Percentiles rank a stretch among this genome's conserved stretches.
phyloP scores from a whole-genome alignment of 2,888 invertebrate species.

The Macrophya annulata region DNA sequence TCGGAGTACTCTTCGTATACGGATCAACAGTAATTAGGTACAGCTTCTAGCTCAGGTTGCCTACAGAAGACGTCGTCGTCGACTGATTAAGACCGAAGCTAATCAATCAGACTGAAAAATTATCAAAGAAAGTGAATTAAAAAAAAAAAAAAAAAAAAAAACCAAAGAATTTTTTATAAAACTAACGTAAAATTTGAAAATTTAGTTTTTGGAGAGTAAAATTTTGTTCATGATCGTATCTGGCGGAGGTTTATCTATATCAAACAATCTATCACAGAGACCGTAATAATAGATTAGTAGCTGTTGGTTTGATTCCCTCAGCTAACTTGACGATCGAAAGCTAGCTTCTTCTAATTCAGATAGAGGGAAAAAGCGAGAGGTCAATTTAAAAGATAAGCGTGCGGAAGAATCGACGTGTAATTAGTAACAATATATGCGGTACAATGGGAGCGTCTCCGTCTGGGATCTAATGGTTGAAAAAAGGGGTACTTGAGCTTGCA shows the following conservation, averaged over 20 bases:
- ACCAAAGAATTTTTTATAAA: not conserved
- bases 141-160: not conserved
- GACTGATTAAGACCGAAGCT: slow-evolving; percentile 5
- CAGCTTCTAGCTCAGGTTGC: not conserved
- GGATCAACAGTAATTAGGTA: slow-evolving; percentile 31
- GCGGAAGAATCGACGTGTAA: slow-evolving; percentile 68
- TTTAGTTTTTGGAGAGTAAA: too few species aligned
- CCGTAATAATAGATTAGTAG: too few species aligned
- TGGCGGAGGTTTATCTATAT: too few species aligned
- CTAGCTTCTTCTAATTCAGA: too few species aligned
- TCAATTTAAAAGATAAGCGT: not conserved
- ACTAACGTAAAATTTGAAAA: not conserved
- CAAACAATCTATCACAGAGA: too few species aligned
- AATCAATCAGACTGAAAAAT: not conserved
- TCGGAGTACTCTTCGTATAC: not conserved
- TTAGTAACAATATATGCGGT: slow-evolving; percentile 66
- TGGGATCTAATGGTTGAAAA: slow-evolving; percentile 28
- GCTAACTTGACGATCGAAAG: not conserved
- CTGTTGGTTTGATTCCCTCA: not conserved
- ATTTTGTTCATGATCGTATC: too few species aligned
- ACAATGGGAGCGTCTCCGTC: not conserved
- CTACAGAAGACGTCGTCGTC: not conserved
- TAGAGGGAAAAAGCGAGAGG: not conserved
- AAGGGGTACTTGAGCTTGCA: slow-evolving; percentile 7
- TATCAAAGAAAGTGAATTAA: not conserved